phyloP scores from a whole-genome alignment of 1,140 invertebrate genomes.

The Pteromalus puparum region DNA sequence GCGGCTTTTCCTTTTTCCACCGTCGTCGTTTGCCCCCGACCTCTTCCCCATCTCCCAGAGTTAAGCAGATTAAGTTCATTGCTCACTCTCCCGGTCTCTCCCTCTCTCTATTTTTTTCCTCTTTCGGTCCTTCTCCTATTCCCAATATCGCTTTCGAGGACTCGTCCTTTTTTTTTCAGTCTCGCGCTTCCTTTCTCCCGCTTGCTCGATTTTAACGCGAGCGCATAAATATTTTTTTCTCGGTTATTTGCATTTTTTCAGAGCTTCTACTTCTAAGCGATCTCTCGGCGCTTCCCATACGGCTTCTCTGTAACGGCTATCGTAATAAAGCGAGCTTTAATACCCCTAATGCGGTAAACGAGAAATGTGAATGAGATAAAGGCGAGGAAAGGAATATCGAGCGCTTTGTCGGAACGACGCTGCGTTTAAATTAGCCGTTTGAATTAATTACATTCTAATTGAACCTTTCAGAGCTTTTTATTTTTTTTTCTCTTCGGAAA shows the following conservation, averaged over 20 bases:
- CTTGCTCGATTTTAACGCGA: not conserved
- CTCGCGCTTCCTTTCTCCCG: not conserved
- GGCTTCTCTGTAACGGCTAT: not conserved
- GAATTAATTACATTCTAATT: conserved; percentile 18
- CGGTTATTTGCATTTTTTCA: conserved; percentile 22
- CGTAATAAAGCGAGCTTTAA: conserved; percentile 29
- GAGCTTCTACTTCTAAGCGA: not conserved
- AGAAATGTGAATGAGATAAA: conserved; percentile 27
- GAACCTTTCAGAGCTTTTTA: not conserved
- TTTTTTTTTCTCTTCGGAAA: not conserved
- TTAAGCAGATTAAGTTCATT: conserved; percentile 53
- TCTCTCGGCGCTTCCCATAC: not conserved
- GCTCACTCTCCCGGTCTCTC: conserved; percentile 28
- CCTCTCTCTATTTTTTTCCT: not conserved
- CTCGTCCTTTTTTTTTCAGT: conserved; percentile 17
- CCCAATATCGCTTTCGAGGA: conserved; percentile 18
- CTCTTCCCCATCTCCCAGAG: not conserved
- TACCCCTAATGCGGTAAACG: conserved; percentile 23
- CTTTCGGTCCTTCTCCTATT: not conserved
- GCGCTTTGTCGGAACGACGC: not conserved
- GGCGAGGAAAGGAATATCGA: conserved; percentile 9
- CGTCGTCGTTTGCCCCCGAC: not conserved
- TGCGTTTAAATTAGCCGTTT: not conserved
- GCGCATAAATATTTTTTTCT: conserved; percentile 16
- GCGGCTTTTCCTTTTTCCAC: not conserved